These are phyloP conservation scores for Caenorhabditis panamensis DNA, from an alignment of 2,888 invertebrate species.

Conservation along the genomic window DNA sequence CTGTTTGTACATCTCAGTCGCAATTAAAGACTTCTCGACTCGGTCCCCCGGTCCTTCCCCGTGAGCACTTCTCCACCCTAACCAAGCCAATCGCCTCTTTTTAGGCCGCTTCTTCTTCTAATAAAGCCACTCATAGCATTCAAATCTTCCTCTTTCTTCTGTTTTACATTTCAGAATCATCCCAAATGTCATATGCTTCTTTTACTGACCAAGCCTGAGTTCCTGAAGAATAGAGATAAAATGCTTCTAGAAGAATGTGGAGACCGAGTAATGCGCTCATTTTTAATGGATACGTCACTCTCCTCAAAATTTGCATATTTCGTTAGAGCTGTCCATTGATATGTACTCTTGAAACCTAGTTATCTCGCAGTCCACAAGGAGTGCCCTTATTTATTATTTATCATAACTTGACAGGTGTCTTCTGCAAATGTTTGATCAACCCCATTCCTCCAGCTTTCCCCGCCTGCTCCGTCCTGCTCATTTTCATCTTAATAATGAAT, in stretches of 20 bases:
- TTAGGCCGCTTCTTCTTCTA: constrained; percentile 1
- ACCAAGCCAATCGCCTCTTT: constrained; percentile 25
- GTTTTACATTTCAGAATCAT: too few relatives aligned
- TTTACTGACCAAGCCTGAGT: background rate
- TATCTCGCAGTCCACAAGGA: constrained; percentile 1
- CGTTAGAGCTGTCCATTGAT: background rate
- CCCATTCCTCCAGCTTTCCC: constrained; percentile 1
- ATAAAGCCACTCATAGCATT: constrained; percentile 15
- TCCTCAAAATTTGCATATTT: background rate
- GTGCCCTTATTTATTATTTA: constrained; percentile 39
- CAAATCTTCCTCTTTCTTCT: background rate
- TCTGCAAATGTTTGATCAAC: constrained; percentile 22
- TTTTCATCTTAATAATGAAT: constrained; percentile 53
- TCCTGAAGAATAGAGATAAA: too few relatives aligned
- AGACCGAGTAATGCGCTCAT: too few relatives aligned
- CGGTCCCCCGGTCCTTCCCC: background rate
- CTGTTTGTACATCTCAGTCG: constrained; percentile 50
- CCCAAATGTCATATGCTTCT: too few relatives aligned
- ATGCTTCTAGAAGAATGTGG: too few relatives aligned
- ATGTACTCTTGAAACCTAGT: background rate
- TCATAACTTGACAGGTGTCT: constrained; percentile 52
- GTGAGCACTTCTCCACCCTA: background rate
- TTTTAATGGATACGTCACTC: background rate
- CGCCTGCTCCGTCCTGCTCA: background rate
- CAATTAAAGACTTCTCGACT: constrained; percentile 31